Evolutionary conservation across 2,113 vertebrate genomes (phyloP), one percentile per base, ranked within the genome.

Genomic region (Podocnemis expansa): DNA sequence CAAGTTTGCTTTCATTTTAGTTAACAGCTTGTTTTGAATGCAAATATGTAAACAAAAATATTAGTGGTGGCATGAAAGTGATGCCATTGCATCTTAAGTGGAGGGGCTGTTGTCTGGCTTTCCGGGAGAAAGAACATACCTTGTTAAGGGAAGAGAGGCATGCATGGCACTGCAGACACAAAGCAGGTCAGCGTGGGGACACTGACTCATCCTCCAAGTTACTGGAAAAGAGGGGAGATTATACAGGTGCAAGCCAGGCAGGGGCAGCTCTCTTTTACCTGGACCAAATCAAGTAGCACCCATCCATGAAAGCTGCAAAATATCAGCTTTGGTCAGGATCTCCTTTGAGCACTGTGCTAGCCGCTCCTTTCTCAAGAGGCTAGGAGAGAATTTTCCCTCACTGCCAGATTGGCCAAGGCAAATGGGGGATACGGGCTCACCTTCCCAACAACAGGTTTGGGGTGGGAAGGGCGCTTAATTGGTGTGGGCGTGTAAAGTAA

Each of bases 41-140:
- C 83, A 94, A 96, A 93, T 63, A 97, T 41, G n/a, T 91, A 95
- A 94, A 94, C 88, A 89, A 93, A 70, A 89, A 88, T 95, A 91
- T 70, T 2, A 5, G 29, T 80, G 45, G 2, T 90, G 87, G 87
- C 76, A 93, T 83, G 85, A 63, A 96, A 90, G 93, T 14, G 90
- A 96, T 10, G 10, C 8, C 56, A 67, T 34, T 1, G 3, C 60
- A n/a, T 16, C 34, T 70, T 70, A 38, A 38, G n/a, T 3, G 16
- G 34, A 67, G n/a, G n/a, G 34, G 63, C 63, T 17, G 8, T 70
- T n/a, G 34, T 70, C 17, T 38, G 63, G n/a, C n/a, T 70, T 70
- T 34, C 34, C 4, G 17, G 60, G 16, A 34, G 4, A 63, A n/a
- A 16, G 2, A 16, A 34, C 34, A 67, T n/a, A 67, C 60, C 34